Percentiles rank a stretch among this genome's conserved stretches.
phyloP scores from a whole-genome alignment of 1,140 invertebrate genomes.

The Dufourea novaeangliae region DNA sequence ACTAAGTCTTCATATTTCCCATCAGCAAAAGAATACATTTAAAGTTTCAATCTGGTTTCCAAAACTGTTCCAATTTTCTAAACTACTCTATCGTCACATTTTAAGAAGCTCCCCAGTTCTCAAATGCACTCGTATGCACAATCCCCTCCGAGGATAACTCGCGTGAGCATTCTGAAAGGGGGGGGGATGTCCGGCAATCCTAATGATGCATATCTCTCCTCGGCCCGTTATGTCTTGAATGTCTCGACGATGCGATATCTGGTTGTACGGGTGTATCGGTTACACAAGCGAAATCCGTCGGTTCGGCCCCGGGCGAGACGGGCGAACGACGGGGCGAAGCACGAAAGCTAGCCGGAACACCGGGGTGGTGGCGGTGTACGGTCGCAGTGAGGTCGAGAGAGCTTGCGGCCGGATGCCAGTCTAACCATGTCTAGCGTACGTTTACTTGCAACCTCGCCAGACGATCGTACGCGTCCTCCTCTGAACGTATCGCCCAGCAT shows the following conservation, averaged over 20 bases:
- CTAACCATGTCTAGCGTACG: conserved; percentile 74
- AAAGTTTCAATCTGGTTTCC: too few relatives aligned
- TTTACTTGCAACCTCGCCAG: conserved; percentile 72
- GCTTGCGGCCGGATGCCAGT: conserved; percentile 78
- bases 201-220: conserved; percentile 78
- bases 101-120: too few relatives aligned
- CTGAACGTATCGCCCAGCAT: conserved; percentile 71
- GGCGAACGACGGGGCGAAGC: conserved; percentile 41
- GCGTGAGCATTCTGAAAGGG: too few relatives aligned
- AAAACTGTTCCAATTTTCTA: too few relatives aligned
- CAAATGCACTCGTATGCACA: too few relatives aligned
- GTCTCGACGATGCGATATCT: conserved; percentile 72
- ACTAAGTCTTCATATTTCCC: too few relatives aligned
- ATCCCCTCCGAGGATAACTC: too few relatives aligned
- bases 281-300: neutral
- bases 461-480: conserved; percentile 68
- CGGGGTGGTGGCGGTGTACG: conserved; percentile 60
- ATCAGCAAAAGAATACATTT: too few relatives aligned
- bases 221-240: conserved; percentile 77
- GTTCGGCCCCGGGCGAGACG: neutral
- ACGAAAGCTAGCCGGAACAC: conserved; percentile 56
- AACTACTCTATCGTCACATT: too few relatives aligned
- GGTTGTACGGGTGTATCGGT: conserved; percentile 41
- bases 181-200: conserved; percentile 67
- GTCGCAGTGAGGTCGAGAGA: conserved; percentile 79